phyloP scores from a whole-genome alignment of 2,888 invertebrate species.

The Pollenia angustigena region DNA sequence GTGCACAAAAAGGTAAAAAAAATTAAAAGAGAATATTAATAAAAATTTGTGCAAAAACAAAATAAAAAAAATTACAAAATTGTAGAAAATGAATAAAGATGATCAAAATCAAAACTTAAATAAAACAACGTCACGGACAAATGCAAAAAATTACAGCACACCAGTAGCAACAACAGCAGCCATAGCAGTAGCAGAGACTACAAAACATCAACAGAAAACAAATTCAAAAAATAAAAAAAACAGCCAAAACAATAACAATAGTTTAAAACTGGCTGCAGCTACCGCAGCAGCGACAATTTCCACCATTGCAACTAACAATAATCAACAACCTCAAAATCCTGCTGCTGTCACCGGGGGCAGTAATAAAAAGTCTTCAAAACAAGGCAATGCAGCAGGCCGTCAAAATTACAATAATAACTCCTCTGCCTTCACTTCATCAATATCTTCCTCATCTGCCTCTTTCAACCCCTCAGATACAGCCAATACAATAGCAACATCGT shows the following conservation, averaged over 20 bases:
- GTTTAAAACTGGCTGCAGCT: slow-evolving; percentile 74
- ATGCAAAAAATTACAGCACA: slow-evolving; percentile 66
- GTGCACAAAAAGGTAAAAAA: slow-evolving; percentile 55
- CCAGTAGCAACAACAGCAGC: slow-evolving; percentile 33
- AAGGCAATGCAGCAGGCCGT: slow-evolving; percentile 68
- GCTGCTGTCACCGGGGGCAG: slow-evolving; percentile 51
- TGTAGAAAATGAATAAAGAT: slow-evolving; percentile 79
- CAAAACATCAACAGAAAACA: slow-evolving; percentile 68
- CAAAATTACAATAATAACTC: slow-evolving; percentile 55
- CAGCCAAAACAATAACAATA: slow-evolving; percentile 69
- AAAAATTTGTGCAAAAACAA: slow-evolving; percentile 75
- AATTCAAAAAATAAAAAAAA: slow-evolving; percentile 73
- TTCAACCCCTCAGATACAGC: slow-evolving; percentile 73
- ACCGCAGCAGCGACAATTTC: slow-evolving; percentile 74
- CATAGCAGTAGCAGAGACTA: slow-evolving; percentile 27
- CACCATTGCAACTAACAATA: slow-evolving; percentile 74
- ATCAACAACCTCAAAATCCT: slow-evolving; percentile 61
- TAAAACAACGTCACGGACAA: slow-evolving; percentile 79
- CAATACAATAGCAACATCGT: slow-evolving; percentile 72
- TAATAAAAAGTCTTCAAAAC: slow-evolving; percentile 65
- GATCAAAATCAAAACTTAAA: slow-evolving; percentile 83
- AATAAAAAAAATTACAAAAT: slow-evolving; percentile 48
- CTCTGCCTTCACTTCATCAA: slow-evolving; percentile 42
- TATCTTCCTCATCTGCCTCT: slow-evolving; percentile 48
- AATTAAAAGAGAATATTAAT: slow-evolving; percentile 70